Conservation (phyloP, 1,140 invertebrate species). For the Scaptomyza hsui region DNA sequence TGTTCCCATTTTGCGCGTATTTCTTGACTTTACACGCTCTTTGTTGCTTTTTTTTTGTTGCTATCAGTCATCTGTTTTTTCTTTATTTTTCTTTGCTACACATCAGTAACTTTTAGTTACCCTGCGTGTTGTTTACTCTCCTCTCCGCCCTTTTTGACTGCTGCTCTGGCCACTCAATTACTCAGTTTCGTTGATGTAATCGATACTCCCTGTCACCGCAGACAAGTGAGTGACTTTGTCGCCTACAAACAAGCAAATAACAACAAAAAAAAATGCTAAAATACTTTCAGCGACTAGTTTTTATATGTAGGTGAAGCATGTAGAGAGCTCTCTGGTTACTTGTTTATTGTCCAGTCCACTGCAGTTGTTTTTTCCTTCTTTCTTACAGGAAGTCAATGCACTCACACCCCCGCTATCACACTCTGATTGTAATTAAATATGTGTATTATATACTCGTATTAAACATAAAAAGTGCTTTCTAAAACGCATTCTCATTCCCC, state of each 20-base stretch:
- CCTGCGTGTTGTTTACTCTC: not conserved
- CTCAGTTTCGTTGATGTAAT: constrained; percentile 55
- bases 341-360: constrained; percentile 15
- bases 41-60: not conserved
- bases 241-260: constrained; percentile 48
- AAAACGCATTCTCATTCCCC: constrained; percentile 30
- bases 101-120: constrained; percentile 23
- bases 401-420: constrained; percentile 1
- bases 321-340: constrained; percentile 24
- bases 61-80: constrained; percentile 38
- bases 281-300: constrained; percentile 30
- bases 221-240: constrained; percentile 43
- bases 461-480: constrained; percentile 27
- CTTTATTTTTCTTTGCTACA: constrained; percentile 16
- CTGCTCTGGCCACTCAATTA: constrained; percentile 34
- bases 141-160: not conserved
- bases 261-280: constrained; percentile 6
- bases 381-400: constrained; percentile 60
- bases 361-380: constrained; percentile 1
- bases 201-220: constrained; percentile 51
- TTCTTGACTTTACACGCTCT: constrained; percentile 16
- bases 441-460: constrained; percentile 31
- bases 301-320: constrained; percentile 68
- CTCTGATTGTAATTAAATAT: constrained; percentile 61
- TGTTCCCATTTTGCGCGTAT: not conserved